Percentiles rank a stretch among this genome's conserved stretches.
phyloP scores from a whole-genome alignment of 2,797 vertebrate species.

The Orientallactaga sibirica region DNA sequence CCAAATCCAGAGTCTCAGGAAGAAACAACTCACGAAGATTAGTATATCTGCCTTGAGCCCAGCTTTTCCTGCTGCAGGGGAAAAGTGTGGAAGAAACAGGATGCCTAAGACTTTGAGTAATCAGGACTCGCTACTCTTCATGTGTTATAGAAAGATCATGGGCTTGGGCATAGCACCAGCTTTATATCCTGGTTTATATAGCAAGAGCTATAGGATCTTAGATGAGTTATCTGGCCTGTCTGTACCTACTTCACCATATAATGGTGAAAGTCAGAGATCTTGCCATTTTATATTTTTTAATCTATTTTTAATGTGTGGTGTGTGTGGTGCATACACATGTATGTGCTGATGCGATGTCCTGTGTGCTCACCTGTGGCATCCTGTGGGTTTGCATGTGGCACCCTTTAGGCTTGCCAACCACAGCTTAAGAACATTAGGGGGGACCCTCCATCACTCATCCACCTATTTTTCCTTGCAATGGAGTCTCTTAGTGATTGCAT shows the following conservation, averaged over 20 bases:
- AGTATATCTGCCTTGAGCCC: neutral
- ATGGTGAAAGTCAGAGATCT: too few species aligned
- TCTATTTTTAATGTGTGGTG: too few species aligned
- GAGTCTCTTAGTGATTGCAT: too few species aligned
- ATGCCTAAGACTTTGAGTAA: neutral
- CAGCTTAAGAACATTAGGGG: too few species aligned
- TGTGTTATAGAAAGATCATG: neutral
- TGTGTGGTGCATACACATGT: too few species aligned
- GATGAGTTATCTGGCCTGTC: neutral
- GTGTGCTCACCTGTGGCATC: too few species aligned
- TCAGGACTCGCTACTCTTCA: neutral
- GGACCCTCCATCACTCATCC: too few species aligned
- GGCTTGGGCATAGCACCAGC: neutral
- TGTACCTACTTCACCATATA: neutral
- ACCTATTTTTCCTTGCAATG: too few species aligned
- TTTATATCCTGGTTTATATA: conserved; percentile 28
- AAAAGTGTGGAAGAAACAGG: neutral
- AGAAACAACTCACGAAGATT: neutral
- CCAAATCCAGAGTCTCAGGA: neutral
- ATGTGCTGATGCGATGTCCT: too few species aligned
- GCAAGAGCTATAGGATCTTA: neutral
- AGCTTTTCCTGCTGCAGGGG: neutral
- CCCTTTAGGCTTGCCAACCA: too few species aligned
- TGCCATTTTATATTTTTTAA: too few species aligned
- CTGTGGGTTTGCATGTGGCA: too few species aligned